These are phyloP conservation scores for Myotis myotis DNA, from an alignment of 2,797 vertebrate species.

Conservation along the genomic window DNA sequence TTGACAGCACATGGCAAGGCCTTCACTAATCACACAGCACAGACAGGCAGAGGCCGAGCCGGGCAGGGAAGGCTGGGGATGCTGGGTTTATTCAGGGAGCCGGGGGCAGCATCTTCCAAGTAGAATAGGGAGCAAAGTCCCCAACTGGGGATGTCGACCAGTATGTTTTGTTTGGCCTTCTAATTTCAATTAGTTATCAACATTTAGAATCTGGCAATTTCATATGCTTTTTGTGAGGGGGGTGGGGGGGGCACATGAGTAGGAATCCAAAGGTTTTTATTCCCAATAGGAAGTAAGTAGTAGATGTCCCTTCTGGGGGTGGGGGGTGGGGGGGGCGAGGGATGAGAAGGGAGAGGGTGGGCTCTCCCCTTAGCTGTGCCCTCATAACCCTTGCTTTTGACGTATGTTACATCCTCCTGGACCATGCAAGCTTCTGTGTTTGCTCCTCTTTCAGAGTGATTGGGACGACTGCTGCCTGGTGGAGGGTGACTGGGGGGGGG, in stretches of 20 bases:
- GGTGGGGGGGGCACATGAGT: not conserved
- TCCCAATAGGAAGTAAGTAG: not conserved
- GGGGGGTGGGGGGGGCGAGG: not conserved
- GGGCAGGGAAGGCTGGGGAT: rapidly evolving
- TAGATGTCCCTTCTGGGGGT: not conserved
- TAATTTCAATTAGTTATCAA: not conserved
- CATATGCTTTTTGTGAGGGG: not conserved
- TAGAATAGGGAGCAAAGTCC: not conserved
- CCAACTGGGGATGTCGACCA: rapidly evolving
- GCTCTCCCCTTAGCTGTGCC: not conserved
- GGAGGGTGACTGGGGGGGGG: too few relatives aligned
- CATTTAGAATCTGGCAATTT: not conserved
- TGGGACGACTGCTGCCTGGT: too few relatives aligned
- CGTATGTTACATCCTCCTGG: rapidly evolving
- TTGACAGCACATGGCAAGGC: not conserved
- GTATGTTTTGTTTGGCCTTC: not conserved
- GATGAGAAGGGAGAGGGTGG: not conserved
- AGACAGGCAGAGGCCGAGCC: not conserved
- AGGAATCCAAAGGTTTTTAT: not conserved
- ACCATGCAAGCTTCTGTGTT: rapidly evolving
- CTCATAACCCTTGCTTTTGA: not conserved
- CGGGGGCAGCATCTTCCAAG: rapidly evolving
- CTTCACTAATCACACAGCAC: rapidly evolving
- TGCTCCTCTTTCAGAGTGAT: not conserved
- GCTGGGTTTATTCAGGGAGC: not conserved